phyloP scores from a whole-genome alignment of 2,113 vertebrate species.

The Dendrocopos noguchii region DNA sequence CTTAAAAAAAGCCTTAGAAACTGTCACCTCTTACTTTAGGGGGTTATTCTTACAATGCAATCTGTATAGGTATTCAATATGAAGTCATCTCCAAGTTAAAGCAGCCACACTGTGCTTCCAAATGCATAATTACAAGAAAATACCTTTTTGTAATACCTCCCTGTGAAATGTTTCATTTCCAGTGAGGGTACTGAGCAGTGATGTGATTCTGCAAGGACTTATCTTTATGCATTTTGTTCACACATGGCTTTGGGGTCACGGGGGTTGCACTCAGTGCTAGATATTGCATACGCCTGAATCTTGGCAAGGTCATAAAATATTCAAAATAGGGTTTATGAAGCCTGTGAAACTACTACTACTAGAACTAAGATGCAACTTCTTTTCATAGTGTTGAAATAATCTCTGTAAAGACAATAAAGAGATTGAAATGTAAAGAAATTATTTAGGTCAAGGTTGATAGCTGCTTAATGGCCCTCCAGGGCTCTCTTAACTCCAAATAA shows the following conservation, averaged over 20 bases:
- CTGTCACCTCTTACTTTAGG: neutral
- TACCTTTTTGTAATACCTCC: neutral
- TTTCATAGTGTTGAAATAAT: neutral
- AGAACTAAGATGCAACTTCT: neutral
- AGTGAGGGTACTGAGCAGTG: neutral
- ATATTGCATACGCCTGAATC: neutral
- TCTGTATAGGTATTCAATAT: neutral
- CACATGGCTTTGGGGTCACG: neutral
- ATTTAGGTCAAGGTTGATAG: neutral
- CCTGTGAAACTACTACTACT: neutral
- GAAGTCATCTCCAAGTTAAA: neutral
- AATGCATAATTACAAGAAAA: neutral
- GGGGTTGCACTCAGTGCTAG: neutral
- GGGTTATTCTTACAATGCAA: neutral
- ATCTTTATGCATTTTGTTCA: neutral
- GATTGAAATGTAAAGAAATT: neutral
- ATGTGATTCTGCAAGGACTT: neutral
- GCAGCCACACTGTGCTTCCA: neutral
- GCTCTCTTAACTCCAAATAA: neutral
- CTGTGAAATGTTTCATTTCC: neutral
- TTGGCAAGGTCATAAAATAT: neutral
- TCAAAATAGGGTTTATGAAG: neutral
- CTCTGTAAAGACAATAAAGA: neutral
- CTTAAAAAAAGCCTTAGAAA: neutral
- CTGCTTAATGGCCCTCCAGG: neutral